phyloP scores from a whole-genome alignment of 2,113 vertebrate species.

The Aix galericulata region DNA sequence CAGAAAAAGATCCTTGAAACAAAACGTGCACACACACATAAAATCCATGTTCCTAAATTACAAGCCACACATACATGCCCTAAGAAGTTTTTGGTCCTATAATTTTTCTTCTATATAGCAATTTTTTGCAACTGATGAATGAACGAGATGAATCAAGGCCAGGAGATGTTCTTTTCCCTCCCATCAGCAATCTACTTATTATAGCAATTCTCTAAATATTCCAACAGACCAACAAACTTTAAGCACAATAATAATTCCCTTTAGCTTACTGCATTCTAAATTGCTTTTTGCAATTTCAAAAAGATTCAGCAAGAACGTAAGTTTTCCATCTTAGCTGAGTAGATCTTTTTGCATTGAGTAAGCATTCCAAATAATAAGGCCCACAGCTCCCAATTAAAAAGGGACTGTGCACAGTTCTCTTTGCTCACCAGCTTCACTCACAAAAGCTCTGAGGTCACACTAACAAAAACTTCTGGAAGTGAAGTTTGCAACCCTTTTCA shows the following conservation, averaged over 20 bases:
- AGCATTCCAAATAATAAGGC: slow-evolving; percentile 36
- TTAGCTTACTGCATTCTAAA: background rate
- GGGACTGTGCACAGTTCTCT: background rate
- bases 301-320: background rate
- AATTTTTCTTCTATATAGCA: background rate
- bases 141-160: background rate
- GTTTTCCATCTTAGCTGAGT: background rate
- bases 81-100: background rate
- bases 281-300: background rate
- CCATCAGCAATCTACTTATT: background rate
- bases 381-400: slow-evolving; percentile 51
- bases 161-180: background rate
- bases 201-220: background rate
- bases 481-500: background rate
- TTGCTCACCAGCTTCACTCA: background rate
- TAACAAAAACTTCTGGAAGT: background rate
- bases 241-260: background rate
- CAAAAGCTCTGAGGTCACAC: background rate
- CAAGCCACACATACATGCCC: background rate
- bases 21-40: background rate
- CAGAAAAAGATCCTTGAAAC: slow-evolving; percentile 9
- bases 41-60: background rate
- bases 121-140: slow-evolving; percentile 16
- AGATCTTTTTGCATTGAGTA: background rate
- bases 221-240: background rate